Conservation (phyloP, 2,113 vertebrate species). For the Gadus chalcogrammus region DNA sequence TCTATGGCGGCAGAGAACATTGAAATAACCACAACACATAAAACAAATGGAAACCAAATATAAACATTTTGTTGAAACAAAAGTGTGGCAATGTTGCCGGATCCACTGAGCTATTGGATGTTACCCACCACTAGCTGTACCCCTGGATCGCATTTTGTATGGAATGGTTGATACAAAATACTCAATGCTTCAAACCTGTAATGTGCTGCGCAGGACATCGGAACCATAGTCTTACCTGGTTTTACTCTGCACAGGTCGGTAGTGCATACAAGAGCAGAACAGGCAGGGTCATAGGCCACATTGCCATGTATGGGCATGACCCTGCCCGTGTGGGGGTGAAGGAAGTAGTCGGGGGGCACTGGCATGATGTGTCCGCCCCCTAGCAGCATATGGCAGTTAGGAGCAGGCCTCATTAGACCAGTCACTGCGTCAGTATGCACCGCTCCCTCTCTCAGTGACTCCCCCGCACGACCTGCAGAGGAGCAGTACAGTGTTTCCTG, state of each 20-base stretch:
- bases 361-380: constrained; percentile 67
- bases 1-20: background rate
- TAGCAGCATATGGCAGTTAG: constrained; percentile 71
- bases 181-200: too few species aligned
- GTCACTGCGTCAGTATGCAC: constrained; percentile 68
- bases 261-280: constrained; percentile 69
- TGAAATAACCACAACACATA: too few species aligned
- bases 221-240: background rate
- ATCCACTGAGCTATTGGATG: too few species aligned
- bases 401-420: constrained; percentile 70
- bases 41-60: too few species aligned
- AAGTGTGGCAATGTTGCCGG: too few species aligned
- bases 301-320: constrained; percentile 80
- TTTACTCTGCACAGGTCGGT: constrained; percentile 68
- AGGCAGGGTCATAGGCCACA: constrained; percentile 75
- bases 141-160: too few species aligned
- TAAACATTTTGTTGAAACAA: too few species aligned
- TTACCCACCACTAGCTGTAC: too few species aligned
- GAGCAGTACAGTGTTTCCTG: constrained; percentile 2
- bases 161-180: too few species aligned
- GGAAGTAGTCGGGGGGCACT: constrained; percentile 73
- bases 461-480: constrained; percentile 60
- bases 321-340: constrained; percentile 81
- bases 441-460: constrained; percentile 48
- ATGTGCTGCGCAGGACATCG: too few species aligned